Percentiles rank a stretch among this genome's conserved stretches.
phyloP scores from a whole-genome alignment of 2,888 invertebrate species.

The Aricia artaxerxes region DNA sequence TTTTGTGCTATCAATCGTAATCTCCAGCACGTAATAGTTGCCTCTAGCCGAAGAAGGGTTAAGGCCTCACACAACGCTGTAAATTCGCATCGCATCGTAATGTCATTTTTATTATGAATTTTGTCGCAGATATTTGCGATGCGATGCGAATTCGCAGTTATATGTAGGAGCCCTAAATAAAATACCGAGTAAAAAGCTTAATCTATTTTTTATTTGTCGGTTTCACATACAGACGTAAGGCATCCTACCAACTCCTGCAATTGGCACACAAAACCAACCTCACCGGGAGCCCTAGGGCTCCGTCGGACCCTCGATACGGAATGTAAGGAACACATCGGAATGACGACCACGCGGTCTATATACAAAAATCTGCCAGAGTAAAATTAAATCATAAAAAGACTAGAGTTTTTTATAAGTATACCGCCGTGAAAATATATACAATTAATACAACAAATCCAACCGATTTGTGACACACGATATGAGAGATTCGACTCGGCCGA shows the following conservation, averaged over 20 bases:
- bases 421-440: conserved; percentile 61
- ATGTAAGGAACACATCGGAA: conserved; percentile 66
- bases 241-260: conserved; percentile 69
- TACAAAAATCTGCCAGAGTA: conserved; percentile 57
- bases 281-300: conserved; percentile 56
- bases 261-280: conserved; percentile 76
- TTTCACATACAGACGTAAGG: conserved; percentile 78
- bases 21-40: too few relatives aligned
- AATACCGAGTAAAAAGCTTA: conserved; percentile 73
- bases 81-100: too few relatives aligned
- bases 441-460: conserved; percentile 41
- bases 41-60: background rate
- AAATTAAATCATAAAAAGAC: conserved; percentile 65
- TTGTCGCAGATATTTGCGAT: too few relatives aligned
- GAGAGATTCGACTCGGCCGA: conserved; percentile 26
- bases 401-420: conserved; percentile 72
- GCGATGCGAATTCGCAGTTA: too few relatives aligned
- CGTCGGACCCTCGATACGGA: conserved; percentile 62
- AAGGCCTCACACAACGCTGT: too few relatives aligned
- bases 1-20: background rate
- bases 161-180: conserved; percentile 45
- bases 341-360: conserved; percentile 61
- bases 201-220: conserved; percentile 78
- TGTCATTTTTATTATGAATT: too few relatives aligned
- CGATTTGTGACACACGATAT: conserved; percentile 61